phyloP scores from a whole-genome alignment of 2,797 vertebrate genomes.

The Paramormyrops hopkinsi region DNA sequence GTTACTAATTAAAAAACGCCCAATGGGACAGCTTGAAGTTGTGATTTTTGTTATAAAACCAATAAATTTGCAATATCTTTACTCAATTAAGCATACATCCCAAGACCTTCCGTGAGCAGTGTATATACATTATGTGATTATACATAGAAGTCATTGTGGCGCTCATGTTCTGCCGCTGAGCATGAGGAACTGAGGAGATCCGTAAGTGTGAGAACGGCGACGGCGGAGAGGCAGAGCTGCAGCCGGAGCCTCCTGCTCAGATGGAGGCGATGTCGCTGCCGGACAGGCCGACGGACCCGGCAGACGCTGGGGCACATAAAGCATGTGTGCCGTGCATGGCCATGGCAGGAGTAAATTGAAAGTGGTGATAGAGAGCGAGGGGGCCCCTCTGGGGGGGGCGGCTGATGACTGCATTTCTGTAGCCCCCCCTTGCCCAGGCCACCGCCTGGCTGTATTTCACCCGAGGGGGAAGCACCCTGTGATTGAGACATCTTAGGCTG shows the following conservation, averaged over 20 bases:
- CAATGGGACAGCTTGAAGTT: neutral
- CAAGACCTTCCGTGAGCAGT: neutral
- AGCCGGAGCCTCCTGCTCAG: constrained; percentile 21
- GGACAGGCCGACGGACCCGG: constrained; percentile 13
- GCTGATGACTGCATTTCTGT: constrained; percentile 41
- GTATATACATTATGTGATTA: neutral
- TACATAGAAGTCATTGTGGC: neutral
- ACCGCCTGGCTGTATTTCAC: constrained; percentile 38
- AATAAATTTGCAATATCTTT: neutral
- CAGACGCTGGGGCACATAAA: constrained; percentile 38
- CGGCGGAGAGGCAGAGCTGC: constrained; percentile 13
- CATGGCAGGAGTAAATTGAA: constrained; percentile 49
- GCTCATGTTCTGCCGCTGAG: neutral
- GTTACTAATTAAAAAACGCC: neutral
- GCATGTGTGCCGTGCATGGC: constrained; percentile 39
- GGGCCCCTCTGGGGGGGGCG: constrained; percentile 38
- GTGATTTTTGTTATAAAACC: neutral
- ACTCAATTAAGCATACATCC: neutral
- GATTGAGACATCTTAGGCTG: constrained; percentile 47
- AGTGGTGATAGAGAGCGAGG: constrained; percentile 30
- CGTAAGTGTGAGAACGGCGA: neutral
- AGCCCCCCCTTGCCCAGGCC: neutral
- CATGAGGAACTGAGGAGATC: neutral
- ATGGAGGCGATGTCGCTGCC: constrained; percentile 30
- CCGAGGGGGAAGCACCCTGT: constrained; percentile 30